Conservation (phyloP, 2,888 invertebrate species). For the Campoplex capitator region DNA sequence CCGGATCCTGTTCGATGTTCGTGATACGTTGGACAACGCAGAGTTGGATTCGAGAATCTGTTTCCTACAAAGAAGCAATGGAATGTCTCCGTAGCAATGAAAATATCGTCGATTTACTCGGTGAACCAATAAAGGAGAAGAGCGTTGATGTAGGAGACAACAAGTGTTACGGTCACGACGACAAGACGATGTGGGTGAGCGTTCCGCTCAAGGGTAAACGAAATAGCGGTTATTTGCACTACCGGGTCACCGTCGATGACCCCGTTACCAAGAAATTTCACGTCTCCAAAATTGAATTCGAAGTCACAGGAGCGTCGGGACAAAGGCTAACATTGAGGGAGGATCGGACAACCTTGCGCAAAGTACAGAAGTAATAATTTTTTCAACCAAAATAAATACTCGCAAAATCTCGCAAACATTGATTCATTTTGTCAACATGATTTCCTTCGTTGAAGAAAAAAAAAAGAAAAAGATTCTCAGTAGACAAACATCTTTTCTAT, state of each 20-base stretch:
- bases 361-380: not conserved
- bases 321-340: conserved; percentile 73
- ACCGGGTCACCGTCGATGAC: conserved; percentile 64
- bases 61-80: conserved; percentile 89
- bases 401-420: not conserved
- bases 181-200: conserved; percentile 87
- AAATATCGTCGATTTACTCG: conserved; percentile 88
- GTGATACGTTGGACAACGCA: conserved; percentile 86
- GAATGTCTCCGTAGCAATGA: conserved; percentile 86
- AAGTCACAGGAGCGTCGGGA: conserved; percentile 63
- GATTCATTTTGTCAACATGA: not conserved
- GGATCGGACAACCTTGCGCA: not conserved
- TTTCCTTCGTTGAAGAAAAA: not conserved
- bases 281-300: conserved; percentile 74
- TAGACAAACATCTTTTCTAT: not conserved
- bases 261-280: conserved; percentile 39
- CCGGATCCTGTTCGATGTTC: conserved; percentile 86
- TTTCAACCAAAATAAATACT: not conserved
- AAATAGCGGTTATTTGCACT: conserved; percentile 86
- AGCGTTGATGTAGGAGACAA: conserved; percentile 86
- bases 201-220: conserved; percentile 89
- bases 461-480: not conserved
- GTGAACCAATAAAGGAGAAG: conserved; percentile 90
- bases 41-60: conserved; percentile 86
- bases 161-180: conserved; percentile 84